Evolutionary conservation across 1,140 invertebrate genomes (phyloP).

Genomic region (Drosophila bocqueti): DNA sequence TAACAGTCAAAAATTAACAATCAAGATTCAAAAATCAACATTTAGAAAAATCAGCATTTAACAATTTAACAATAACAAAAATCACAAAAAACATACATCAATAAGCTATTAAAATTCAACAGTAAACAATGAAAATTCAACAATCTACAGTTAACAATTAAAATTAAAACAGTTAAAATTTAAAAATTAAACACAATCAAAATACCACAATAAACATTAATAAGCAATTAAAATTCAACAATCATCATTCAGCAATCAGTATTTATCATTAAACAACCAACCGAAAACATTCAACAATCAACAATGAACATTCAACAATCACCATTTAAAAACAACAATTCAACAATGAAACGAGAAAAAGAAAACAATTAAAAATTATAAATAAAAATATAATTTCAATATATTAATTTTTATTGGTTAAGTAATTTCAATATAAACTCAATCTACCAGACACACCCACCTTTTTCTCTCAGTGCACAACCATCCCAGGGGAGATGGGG

Average conservation of each 20-base stretch:
- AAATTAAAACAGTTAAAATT: neutral
- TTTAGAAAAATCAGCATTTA: neutral
- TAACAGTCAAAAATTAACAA: neutral
- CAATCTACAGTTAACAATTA: neutral
- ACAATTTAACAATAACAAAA: neutral
- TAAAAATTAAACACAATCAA: no score
- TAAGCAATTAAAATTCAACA: neutral
- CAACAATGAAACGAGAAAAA: neutral
- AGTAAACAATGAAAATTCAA: neutral
- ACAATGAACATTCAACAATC: neutral
- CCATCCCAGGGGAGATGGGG: no score
- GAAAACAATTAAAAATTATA: neutral
- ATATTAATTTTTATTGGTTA: neutral
- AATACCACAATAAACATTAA: neutral
- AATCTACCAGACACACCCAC: neutral
- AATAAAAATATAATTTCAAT: neutral
- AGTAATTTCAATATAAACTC: conserved; percentile 28
- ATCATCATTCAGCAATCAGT: neutral
- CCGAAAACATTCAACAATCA: neutral
- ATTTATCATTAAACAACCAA: neutral
- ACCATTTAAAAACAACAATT: neutral
- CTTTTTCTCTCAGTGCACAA: neutral
- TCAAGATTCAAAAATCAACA: no score
- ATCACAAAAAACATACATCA: neutral
- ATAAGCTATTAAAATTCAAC: no score